Base-by-base conservation (phyloP, 2,888 invertebrate genomes). In the Chalcis sispes region DNA sequence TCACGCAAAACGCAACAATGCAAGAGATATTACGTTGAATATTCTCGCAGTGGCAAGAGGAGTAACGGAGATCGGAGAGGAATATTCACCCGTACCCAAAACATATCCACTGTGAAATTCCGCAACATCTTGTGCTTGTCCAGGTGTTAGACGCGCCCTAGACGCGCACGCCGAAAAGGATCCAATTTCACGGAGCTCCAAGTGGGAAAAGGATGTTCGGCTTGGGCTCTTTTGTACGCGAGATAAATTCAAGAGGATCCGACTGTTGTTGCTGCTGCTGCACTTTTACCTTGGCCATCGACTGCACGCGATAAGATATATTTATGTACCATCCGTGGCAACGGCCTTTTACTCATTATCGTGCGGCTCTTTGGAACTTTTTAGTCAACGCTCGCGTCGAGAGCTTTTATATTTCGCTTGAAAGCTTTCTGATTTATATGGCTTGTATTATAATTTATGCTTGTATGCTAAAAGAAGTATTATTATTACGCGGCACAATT, bases 141-240 rank as follows among this genome's bases (percentile, higher is more conserved):
- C 36, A 67, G 67, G 54, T 59, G 50, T 59, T 15, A 23, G 61
- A 25, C 4, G 2, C 13, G 15, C 32, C 27, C 48, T n/a, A 18
- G 7, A 18, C 13, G 23, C 29, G 18, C 10, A 48, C 42, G 69
- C 13, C 62, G 52, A 75, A 70, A 70, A 64, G 75, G 70, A 75
- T 75, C 59, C 46, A 76, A 72, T 76, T 76, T 76, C 65, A 70
- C 36, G 56, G 65, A 15, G 48, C 4, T 13, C 10, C 29, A 46
- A 72, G 46, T 65, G 56, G 36, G 29, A 8, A 2, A 8, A 42
- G 42, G 8, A 42, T 42, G 15, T 50, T 36, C n/a, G 29, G 52
- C 40, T n/a, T n/a, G n/a, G n/a, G n/a, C n/a, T n/a, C n/a, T n/a
- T n/a, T n/a, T n/a, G n/a, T n/a, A n/a, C n/a, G n/a, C n/a, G n/a